Base-by-base conservation (phyloP, 2,113 vertebrate genomes). In the Eulemur rufifrons region DNA sequence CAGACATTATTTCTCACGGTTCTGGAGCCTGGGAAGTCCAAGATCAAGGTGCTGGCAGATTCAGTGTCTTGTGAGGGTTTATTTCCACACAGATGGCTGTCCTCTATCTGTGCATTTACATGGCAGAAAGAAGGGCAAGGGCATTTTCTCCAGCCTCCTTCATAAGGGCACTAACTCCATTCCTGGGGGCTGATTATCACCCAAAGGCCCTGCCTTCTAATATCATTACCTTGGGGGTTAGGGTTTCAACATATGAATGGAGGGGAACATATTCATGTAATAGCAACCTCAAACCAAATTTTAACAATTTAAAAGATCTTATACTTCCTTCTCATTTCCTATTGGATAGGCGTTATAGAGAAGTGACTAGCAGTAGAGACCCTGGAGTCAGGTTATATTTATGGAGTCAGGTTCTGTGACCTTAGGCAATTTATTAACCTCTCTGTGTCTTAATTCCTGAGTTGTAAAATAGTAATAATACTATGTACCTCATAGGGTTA, bases 361-460 rank as follows among this genome's bases (percentile, higher is more conserved):
- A 68, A 9, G 4, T 59, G 20, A 42, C 61, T 14, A 17, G 1
- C 1, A 63, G 12, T 12, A 27, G 0, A 86, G 20, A 25, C 52
- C 25, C 17, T 42, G 6, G 11, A 17, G 4, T 54, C 50, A 94
- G 54, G 34, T 84, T 54, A 37, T 25, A 69, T 86, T 89, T 77
- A 47, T 27, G n/a, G n/a, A n/a, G n/a, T n/a, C n/a, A n/a, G n/a
- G 17, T 34, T 76, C 14, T 20, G 61, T 88, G 61, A 89, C 45
- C 11, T 81, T 73, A 54, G 13, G 6, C 5, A 87, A 54, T 85
- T 66, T 77, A 63, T 88, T 56, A 54, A 91, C 25, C 5, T 69
- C 11, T 85, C 29, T 88, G 18, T 91, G 66, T 18, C 78, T 89
- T 95, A 39, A 78, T 93, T 81, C 29, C 27, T 84, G 25, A 81